Percentiles rank a stretch among this genome's conserved stretches.
Evolutionary conservation across 2,888 invertebrate genomes (phyloP).

Genomic region (Eupithecia exiguata): DNA sequence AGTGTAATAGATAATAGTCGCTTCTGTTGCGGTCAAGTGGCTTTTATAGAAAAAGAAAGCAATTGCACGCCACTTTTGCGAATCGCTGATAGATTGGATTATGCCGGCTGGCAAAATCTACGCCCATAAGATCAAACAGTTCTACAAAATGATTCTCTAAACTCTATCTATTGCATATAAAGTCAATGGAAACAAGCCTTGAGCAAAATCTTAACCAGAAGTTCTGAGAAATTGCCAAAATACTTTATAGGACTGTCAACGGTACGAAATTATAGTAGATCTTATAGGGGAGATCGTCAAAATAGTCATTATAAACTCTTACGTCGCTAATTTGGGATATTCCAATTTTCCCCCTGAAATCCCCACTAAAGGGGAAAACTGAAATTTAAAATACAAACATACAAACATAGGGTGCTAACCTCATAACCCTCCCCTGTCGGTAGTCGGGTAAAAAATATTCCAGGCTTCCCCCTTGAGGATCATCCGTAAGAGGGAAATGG

Average conservation of each 20-base stretch:
- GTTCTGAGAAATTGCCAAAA: not conserved
- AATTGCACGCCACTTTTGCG: not conserved
- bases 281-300: not conserved
- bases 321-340: not conserved
- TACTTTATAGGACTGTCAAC: not conserved
- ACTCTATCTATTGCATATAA: not conserved
- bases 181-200: not conserved
- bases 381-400: too few species aligned
- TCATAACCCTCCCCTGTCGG: too few species aligned
- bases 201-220: not conserved
- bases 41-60: conserved; percentile 24
- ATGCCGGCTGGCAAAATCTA: not conserved
- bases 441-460: too few species aligned
- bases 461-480: too few species aligned
- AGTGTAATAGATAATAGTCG: conserved; percentile 21
- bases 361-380: too few species aligned
- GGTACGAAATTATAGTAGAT: not conserved
- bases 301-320: not conserved
- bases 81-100: not conserved
- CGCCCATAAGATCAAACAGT: not conserved
- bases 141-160: not conserved
- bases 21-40: conserved; percentile 39
- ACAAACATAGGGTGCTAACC: too few species aligned
- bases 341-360: too few species aligned
- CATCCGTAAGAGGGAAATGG: too few species aligned